Conservation (phyloP, 2,888 invertebrate genomes). For the Glaucopsyche alexis region DNA sequence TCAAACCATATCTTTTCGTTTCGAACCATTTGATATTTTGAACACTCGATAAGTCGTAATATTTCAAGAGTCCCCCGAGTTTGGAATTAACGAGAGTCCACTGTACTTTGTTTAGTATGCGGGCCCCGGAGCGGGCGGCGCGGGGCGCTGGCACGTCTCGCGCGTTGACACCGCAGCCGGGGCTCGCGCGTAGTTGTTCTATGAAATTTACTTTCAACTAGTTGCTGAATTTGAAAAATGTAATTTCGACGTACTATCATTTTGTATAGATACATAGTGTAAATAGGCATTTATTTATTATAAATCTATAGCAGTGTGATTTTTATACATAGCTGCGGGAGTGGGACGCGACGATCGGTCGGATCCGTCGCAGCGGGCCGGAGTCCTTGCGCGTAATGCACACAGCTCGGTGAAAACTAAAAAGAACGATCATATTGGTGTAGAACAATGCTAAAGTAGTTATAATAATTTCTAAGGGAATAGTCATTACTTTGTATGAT, state of each 20-base stretch:
- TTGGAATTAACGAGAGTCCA: too few species aligned
- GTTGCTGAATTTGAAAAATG: conserved; percentile 73
- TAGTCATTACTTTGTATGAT: conserved; percentile 81
- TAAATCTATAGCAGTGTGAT: conserved; percentile 78
- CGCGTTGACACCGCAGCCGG: conserved; percentile 42
- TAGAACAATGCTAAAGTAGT: conserved; percentile 78
- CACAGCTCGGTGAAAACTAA: conserved; percentile 62
- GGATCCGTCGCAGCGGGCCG: conserved; percentile 67
- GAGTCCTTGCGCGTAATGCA: conserved; percentile 65
- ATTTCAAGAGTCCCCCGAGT: too few species aligned
- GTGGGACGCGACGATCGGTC: conserved; percentile 66
- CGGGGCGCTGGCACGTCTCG: conserved; percentile 38
- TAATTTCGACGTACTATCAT: conserved; percentile 77
- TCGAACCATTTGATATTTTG: too few species aligned
- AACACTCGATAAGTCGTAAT: too few species aligned
- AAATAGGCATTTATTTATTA: conserved; percentile 81
- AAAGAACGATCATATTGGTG: conserved; percentile 71
- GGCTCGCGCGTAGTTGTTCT: conserved; percentile 65
- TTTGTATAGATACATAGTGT: conserved; percentile 80
- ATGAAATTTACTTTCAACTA: conserved; percentile 71
- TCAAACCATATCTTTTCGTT: too few species aligned
- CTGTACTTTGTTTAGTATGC: conserved; percentile 63
- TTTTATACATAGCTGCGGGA: conserved; percentile 77
- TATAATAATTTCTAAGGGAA: conserved; percentile 79
- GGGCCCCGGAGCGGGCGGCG: conserved; percentile 46